Conservation (phyloP, 2,113 vertebrate species). For the Tragelaphus imberbis region DNA sequence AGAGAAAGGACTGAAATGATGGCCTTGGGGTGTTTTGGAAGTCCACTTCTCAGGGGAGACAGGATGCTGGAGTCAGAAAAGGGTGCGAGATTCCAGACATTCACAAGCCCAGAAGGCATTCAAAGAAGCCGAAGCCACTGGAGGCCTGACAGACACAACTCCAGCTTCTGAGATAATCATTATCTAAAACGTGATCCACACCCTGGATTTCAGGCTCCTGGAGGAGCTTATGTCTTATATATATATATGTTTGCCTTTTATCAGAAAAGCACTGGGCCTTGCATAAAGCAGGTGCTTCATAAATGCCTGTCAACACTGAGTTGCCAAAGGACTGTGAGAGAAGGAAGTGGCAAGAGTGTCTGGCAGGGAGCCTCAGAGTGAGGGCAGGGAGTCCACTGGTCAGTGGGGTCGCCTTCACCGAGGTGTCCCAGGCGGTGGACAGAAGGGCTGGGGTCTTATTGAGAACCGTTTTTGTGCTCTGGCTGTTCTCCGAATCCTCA, state of each 20-base stretch:
- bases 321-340: neutral
- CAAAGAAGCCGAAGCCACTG: neutral
- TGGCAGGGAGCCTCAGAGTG: neutral
- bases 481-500: neutral
- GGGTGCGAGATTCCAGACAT: neutral
- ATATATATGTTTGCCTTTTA: neutral
- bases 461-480: neutral
- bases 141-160: neutral
- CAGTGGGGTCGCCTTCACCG: neutral
- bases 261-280: neutral
- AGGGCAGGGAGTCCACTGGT: neutral
- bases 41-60: neutral
- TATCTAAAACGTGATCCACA: neutral
- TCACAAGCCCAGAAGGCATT: neutral
- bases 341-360: neutral
- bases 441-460: neutral
- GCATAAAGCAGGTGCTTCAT: neutral
- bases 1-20: neutral
- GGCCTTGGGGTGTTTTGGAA: neutral
- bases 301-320: neutral
- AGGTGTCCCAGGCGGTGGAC: neutral
- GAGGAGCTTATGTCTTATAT: neutral
- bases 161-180: neutral
- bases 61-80: neutral
- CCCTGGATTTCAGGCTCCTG: neutral